These are phyloP conservation scores for Lasioglossum oenotherae DNA, from an alignment of 2,888 invertebrate genomes.

Conservation along the genomic window DNA sequence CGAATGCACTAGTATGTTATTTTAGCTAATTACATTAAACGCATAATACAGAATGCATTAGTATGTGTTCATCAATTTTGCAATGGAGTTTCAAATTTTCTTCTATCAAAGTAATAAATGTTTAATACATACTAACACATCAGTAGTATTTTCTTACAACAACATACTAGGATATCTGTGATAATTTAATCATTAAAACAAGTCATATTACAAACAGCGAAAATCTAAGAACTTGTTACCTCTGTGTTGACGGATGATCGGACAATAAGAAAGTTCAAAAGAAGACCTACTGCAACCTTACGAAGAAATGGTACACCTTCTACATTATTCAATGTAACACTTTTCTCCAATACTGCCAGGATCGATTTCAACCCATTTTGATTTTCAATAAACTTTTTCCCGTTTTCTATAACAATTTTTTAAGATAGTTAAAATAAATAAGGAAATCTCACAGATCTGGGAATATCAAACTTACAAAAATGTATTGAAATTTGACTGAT, in stretches of 20 bases:
- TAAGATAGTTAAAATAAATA: constrained; percentile 12
- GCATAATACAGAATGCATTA: constrained; percentile 7
- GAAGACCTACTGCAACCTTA: constrained; percentile 89
- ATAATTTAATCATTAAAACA: constrained; percentile 5
- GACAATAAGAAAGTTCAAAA: constrained; percentile 92
- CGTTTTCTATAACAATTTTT: constrained; percentile 74
- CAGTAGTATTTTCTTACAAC: constrained; percentile 79
- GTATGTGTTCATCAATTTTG: not conserved
- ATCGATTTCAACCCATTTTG: constrained; percentile 85
- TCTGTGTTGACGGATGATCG: constrained; percentile 88
- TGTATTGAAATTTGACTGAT: not conserved
- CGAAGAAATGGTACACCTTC: constrained; percentile 85
- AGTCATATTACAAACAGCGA: not conserved
- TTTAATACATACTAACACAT: constrained; percentile 7
- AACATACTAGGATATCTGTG: constrained; percentile 6
- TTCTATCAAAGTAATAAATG: not conserved
- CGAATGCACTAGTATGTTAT: constrained; percentile 25
- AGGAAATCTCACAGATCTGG: not conserved
- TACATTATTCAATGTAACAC: constrained; percentile 65
- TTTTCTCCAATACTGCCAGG: constrained; percentile 75
- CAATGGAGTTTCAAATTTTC: not conserved
- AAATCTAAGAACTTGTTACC: constrained; percentile 65
- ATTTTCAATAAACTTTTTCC: constrained; percentile 78
- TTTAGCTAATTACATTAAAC: not conserved
- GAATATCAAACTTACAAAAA: not conserved